These are phyloP conservation scores for Astyanax mexicanus DNA, from an alignment of 2,797 vertebrate species.

Conservation along the genomic window DNA sequence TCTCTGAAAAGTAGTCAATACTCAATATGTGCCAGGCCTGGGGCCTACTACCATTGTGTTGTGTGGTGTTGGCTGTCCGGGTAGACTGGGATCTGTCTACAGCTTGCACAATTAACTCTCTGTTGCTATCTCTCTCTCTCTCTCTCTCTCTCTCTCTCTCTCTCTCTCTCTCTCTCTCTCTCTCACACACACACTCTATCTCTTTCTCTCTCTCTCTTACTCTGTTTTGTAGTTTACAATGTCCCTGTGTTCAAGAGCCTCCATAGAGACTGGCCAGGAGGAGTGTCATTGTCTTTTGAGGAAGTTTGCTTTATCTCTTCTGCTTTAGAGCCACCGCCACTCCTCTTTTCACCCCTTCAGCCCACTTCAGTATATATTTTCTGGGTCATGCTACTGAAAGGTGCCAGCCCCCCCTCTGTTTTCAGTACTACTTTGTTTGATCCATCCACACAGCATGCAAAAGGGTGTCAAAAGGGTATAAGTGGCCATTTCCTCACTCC, in stretches of 20 bases:
- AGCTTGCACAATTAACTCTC: not conserved
- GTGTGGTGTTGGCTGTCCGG: not conserved
- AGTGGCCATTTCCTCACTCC: constrained; percentile 36
- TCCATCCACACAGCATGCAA: constrained; percentile 22
- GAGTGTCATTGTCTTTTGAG: constrained; percentile 21
- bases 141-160: not conserved
- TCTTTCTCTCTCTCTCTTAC: not conserved
- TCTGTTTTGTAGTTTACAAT: constrained; percentile 4
- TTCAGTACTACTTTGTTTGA: constrained; percentile 42
- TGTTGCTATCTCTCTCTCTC: not conserved
- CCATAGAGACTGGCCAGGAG: constrained; percentile 24
- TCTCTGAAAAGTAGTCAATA: constrained; percentile 7
- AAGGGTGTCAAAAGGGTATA: constrained; percentile 5
- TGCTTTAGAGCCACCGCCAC: not conserved
- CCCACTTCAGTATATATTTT: constrained; percentile 18
- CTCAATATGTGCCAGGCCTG: not conserved
- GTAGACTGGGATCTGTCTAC: not conserved
- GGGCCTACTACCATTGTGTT: not conserved
- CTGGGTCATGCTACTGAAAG: constrained; percentile 35
- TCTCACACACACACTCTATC: not conserved
- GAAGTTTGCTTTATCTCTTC: constrained; percentile 50
- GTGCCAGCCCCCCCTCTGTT: constrained; percentile 1
- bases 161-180: not conserved
- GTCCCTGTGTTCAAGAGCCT: not conserved
- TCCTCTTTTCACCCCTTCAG: too few species aligned